A percentile compares a stretch with the other conserved stretches of the same genome.
phyloP scores from a whole-genome alignment of 2,888 invertebrate genomes.

The Parnassius orleans region DNA sequence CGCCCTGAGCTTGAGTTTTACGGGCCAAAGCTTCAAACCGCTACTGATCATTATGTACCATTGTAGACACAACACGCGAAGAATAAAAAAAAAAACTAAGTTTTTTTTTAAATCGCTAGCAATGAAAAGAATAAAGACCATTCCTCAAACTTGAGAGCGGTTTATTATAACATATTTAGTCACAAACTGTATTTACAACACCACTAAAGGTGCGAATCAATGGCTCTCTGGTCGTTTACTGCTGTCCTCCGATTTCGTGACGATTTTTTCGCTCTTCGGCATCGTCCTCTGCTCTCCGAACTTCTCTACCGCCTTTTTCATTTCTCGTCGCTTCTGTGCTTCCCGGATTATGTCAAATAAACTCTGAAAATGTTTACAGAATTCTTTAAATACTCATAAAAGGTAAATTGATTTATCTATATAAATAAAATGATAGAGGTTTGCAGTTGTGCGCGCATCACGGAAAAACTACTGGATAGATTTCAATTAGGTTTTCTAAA shows the following conservation, averaged over 20 bases:
- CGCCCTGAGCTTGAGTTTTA: too few relatives aligned
- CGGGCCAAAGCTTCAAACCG: too few relatives aligned
- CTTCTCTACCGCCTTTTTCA: constrained; percentile 60
- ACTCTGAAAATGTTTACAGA: constrained; percentile 46
- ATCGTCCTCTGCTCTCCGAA: constrained; percentile 42
- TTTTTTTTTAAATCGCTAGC: too few relatives aligned
- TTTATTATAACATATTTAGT: constrained; percentile 10
- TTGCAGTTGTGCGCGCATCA: too few relatives aligned
- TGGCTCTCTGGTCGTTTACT: constrained; percentile 66
- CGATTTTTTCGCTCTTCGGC: constrained; percentile 58
- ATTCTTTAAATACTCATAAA: too few relatives aligned
- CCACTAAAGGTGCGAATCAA: constrained; percentile 38
- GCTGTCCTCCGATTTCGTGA: constrained; percentile 52
- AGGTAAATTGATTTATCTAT: too few relatives aligned
- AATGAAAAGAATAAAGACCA: neutral
- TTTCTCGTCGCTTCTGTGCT: constrained; percentile 65
- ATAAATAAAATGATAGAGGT: too few relatives aligned
- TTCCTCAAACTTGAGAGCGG: constrained; percentile 11
- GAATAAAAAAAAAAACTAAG: too few relatives aligned
- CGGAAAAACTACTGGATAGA: too few relatives aligned
- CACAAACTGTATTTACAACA: constrained; percentile 10
- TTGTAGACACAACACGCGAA: too few relatives aligned
- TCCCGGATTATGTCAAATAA: constrained; percentile 72
- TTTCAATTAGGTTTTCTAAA: too few relatives aligned
- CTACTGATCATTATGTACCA: too few relatives aligned